These are phyloP conservation scores for Lophochroa leadbeateri DNA, from an alignment of 2,113 vertebrate genomes.

Conservation along the genomic window DNA sequence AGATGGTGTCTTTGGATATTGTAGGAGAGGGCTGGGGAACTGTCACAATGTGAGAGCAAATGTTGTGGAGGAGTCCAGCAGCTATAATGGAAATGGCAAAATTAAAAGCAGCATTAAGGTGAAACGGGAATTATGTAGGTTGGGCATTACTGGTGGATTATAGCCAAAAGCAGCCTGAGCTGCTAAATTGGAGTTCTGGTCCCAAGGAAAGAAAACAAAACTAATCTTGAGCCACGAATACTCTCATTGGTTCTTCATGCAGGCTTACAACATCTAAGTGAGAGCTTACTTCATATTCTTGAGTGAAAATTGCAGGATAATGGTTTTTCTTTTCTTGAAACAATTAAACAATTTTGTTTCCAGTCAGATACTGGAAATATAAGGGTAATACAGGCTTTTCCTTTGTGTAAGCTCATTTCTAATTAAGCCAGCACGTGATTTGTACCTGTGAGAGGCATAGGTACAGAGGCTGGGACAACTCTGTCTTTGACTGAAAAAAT, in stretches of 20 bases:
- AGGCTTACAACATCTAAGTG: not conserved
- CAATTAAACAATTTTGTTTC: not conserved
- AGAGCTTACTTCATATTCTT: not conserved
- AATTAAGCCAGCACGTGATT: not conserved
- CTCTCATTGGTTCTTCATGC: not conserved
- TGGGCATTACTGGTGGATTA: not conserved
- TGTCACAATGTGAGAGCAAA: not conserved
- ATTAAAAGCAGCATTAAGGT: not conserved
- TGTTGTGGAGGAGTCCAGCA: fast-evolving
- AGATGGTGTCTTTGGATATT: not conserved
- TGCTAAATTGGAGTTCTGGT: not conserved
- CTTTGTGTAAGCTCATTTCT: not conserved
- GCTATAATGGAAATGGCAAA: not conserved
- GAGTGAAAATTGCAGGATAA: not conserved
- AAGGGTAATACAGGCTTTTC: not conserved
- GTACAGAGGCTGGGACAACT: not conserved
- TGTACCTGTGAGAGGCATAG: not conserved
- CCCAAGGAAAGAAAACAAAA: not conserved
- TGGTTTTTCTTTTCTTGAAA: not conserved
- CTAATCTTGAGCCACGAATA: not conserved
- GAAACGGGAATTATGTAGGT: not conserved
- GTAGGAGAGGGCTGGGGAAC: not conserved
- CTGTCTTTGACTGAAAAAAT: not conserved
- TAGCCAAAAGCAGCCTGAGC: not conserved
- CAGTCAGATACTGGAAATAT: not conserved